These are phyloP conservation scores for Trichoplax adhaerens DNA, from an alignment of 37 sponge, comb jelly and placozoan genomes.

Conservation along the genomic window DNA sequence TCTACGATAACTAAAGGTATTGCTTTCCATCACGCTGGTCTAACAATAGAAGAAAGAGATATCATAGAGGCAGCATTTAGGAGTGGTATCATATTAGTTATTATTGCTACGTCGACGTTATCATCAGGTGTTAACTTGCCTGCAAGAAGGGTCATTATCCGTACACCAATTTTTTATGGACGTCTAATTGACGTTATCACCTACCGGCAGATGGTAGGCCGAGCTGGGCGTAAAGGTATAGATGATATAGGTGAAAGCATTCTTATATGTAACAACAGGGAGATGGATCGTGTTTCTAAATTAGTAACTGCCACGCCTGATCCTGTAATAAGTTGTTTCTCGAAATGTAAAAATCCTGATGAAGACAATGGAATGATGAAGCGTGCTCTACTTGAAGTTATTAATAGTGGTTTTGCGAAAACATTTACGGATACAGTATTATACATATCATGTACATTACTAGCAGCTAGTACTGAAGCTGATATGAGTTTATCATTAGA, in stretches of 20 bases:
- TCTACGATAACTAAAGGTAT: conserved; percentile 45
- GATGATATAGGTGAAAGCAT: conserved; percentile 82
- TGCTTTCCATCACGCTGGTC: conserved; percentile 97
- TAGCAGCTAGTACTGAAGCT: conserved; percentile 11
- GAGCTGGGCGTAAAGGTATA: conserved; percentile 95
- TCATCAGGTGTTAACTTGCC: conserved; percentile 96
- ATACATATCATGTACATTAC: conserved; percentile 68
- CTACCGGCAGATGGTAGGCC: conserved; percentile 94
- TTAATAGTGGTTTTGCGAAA: conserved; percentile 51
- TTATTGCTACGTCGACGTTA: conserved; percentile 90
- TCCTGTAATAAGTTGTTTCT: conserved; percentile 77
- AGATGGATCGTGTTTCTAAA: conserved; percentile 38
- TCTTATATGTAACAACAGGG: conserved; percentile 66
- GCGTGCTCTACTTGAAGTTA: conserved; percentile 87
- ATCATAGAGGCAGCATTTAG: conserved; percentile 84
- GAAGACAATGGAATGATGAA: conserved; percentile 38
- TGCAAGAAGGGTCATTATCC: conserved; percentile 82
- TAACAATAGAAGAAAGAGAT: conserved; percentile 93
- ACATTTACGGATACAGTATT: conserved; percentile 21
- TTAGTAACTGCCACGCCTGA: conserved; percentile 47
- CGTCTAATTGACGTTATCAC: conserved; percentile 40
- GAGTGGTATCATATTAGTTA: conserved; percentile 34
- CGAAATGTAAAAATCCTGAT: neutral
- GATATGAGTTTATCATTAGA: neutral
- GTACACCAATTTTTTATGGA: conserved; percentile 68